These are phyloP conservation scores for Horisme vitalbata DNA, from an alignment of 2,888 invertebrate species.

Conservation along the genomic window DNA sequence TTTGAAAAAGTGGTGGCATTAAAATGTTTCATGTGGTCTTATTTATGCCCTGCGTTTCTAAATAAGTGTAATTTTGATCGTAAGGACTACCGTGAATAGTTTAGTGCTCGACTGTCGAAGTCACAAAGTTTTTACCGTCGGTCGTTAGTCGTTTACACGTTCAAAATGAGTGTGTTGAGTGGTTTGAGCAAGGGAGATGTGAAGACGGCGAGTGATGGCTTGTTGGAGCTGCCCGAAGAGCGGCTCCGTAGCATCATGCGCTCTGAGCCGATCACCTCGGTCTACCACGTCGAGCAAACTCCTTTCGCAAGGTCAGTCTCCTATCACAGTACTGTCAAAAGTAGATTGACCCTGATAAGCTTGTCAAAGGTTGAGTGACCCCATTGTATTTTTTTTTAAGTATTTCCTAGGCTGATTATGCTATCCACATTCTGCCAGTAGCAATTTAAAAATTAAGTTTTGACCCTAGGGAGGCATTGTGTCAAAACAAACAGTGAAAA, in stretches of 20 bases:
- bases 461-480: background rate
- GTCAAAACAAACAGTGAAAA: slow-evolving; percentile 1
- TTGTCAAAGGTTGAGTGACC: slow-evolving; percentile 34
- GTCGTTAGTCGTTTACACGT: slow-evolving; percentile 74
- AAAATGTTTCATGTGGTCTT: slow-evolving; percentile 80
- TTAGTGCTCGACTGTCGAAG: slow-evolving; percentile 68
- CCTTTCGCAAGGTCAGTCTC: slow-evolving; percentile 90
- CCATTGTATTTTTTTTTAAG: slow-evolving; percentile 23
- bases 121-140: slow-evolving; percentile 51
- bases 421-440: slow-evolving; percentile 13
- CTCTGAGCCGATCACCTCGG: slow-evolving; percentile 88
- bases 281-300: slow-evolving; percentile 91
- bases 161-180: slow-evolving; percentile 80
- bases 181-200: slow-evolving; percentile 82
- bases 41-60: slow-evolving; percentile 68
- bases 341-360: slow-evolving; percentile 31
- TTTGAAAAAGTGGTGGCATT: slow-evolving; percentile 81
- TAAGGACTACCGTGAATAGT: slow-evolving; percentile 78
- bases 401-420: slow-evolving; percentile 9
- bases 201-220: slow-evolving; percentile 86
- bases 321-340: slow-evolving; percentile 32
- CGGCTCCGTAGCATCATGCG: slow-evolving; percentile 86
- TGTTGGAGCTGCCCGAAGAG: slow-evolving; percentile 87
- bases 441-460: background rate
- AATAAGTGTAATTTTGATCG: slow-evolving; percentile 77